phyloP scores from a whole-genome alignment of 2,113 vertebrate species.

The Gulo gulo region DNA sequence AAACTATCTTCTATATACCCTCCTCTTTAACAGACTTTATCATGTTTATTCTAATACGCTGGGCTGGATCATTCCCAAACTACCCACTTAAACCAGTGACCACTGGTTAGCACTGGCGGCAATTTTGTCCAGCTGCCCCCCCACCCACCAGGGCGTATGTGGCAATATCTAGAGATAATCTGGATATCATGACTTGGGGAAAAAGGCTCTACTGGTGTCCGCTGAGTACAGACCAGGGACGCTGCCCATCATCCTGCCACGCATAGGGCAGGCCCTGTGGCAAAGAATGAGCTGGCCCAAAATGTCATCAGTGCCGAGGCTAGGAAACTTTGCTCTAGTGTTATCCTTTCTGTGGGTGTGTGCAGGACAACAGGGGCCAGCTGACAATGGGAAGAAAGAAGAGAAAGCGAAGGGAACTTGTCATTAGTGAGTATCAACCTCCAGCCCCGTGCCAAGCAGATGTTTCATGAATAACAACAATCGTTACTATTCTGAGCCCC shows the following conservation, averaged over 20 bases:
- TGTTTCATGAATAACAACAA: not conserved
- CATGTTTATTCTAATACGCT: not conserved
- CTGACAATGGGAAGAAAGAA: not conserved
- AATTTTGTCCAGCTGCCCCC: too few relatives aligned
- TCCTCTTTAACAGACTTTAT: not conserved
- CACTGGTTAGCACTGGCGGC: not conserved
- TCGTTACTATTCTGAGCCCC: not conserved
- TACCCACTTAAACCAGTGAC: not conserved
- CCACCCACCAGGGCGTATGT: not conserved
- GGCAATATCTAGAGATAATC: not conserved
- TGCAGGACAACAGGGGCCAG: not conserved
- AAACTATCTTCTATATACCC: not conserved
- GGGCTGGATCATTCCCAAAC: not conserved
- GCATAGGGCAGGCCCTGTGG: rapidly evolving
- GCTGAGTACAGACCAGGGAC: not conserved
- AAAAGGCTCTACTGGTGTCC: not conserved
- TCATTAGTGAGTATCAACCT: too few relatives aligned
- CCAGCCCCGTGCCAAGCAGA: not conserved
- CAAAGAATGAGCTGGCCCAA: not conserved
- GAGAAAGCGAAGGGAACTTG: not conserved
- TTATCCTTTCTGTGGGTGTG: not conserved
- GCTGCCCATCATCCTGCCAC: not conserved
- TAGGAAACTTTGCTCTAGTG: not conserved
- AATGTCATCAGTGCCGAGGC: rapidly evolving
- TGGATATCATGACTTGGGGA: too few relatives aligned